Evolutionary conservation across 2,113 vertebrate genomes (phyloP).

Genomic region (Serilophus lunatus): DNA sequence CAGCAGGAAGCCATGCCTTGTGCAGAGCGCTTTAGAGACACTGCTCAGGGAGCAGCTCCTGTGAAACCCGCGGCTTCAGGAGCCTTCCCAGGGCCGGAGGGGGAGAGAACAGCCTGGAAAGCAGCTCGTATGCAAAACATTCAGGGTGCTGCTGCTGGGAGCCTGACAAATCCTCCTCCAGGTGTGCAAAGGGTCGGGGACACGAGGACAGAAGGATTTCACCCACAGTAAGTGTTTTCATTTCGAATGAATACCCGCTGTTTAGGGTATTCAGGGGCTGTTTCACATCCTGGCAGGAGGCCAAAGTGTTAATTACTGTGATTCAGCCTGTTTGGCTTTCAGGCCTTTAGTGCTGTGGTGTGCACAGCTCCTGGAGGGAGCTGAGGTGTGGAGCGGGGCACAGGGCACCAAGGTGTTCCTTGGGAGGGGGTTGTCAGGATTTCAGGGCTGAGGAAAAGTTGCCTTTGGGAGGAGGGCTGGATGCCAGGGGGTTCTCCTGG

Average conservation of each 20-base stretch:
- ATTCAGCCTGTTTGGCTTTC: not conserved
- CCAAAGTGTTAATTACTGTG: not conserved
- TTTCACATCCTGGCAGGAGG: not conserved
- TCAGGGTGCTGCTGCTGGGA: not conserved
- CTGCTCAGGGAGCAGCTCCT: not conserved
- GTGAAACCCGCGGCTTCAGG: not conserved
- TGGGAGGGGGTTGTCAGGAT: not conserved
- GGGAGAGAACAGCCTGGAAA: not conserved
- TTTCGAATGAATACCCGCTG: not conserved
- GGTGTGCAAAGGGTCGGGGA: not conserved
- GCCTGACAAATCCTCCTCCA: not conserved
- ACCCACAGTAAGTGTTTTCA: constrained; percentile 14
- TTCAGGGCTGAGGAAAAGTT: not conserved
- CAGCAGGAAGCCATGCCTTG: not conserved
- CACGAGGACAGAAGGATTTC: not conserved
- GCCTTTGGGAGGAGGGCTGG: not conserved
- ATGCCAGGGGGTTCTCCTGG: not conserved
- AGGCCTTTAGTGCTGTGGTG: not conserved
- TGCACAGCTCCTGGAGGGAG: not conserved
- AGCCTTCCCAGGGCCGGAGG: not conserved
- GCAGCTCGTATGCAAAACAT: fast-evolving
- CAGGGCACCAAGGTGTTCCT: not conserved
- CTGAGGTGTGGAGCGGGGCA: not conserved
- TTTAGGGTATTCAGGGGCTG: not conserved
- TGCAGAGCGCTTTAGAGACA: not conserved